Conservation (phyloP, 2,113 vertebrate genomes). For the Lepidothrix coronata region DNA sequence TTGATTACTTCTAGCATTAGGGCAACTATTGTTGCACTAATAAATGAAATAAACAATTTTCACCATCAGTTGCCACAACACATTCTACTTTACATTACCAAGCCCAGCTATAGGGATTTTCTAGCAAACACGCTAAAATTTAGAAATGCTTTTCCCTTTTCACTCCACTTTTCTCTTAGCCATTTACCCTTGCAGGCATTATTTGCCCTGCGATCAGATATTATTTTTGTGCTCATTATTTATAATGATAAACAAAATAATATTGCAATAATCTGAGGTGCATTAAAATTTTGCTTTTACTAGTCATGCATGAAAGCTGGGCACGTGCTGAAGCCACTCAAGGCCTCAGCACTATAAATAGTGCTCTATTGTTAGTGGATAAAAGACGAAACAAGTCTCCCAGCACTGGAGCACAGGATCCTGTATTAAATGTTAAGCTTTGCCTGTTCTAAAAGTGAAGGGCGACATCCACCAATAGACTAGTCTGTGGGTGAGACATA, state of each 20-base stretch:
- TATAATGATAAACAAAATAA: neutral
- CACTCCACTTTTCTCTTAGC: neutral
- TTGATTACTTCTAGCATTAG: neutral
- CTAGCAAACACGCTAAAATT: neutral
- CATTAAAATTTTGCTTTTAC: neutral
- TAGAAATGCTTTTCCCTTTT: neutral
- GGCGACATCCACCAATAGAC: neutral
- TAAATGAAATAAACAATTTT: neutral
- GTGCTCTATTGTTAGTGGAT: conserved; percentile 63
- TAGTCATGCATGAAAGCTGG: neutral
- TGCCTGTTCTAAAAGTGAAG: conserved; percentile 48
- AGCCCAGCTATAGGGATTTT: neutral
- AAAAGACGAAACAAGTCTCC: conserved; percentile 36
- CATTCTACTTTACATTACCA: neutral
- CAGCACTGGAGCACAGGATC: conserved; percentile 6
- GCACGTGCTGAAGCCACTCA: conserved; percentile 50
- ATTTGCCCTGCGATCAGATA: neutral
- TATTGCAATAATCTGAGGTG: neutral
- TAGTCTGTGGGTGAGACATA: neutral
- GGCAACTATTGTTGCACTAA: neutral
- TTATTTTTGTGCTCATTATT: neutral
- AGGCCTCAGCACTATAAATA: conserved; percentile 70
- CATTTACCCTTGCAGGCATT: neutral
- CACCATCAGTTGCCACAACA: neutral
- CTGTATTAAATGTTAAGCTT: conserved; percentile 23